Evolutionary conservation across 2,797 vertebrate species (phyloP).

Genomic region (Antrozous pallidus): DNA sequence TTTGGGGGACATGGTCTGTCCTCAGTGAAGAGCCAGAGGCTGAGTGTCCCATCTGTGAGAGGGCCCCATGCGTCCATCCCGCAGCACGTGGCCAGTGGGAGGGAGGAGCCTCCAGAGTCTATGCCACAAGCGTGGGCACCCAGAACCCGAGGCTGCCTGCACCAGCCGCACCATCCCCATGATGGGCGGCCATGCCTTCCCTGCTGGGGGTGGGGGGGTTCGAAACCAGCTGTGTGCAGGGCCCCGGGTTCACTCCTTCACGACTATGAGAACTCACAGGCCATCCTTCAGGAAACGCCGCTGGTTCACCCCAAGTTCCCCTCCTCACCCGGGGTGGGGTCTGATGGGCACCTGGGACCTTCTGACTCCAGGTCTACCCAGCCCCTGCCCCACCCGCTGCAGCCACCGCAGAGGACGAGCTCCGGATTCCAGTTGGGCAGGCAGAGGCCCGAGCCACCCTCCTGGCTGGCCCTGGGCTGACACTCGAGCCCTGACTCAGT

Average conservation of each 20-base stretch:
- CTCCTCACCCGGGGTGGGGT: not conserved
- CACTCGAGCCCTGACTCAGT: not conserved
- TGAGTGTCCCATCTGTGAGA: not conserved
- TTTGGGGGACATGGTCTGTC: not conserved
- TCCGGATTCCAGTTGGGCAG: not conserved
- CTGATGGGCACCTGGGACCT: not conserved
- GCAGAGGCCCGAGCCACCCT: not conserved
- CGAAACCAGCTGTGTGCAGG: fast-evolving
- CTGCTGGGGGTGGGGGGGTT: not conserved
- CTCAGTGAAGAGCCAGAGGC: not conserved
- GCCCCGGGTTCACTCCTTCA: not conserved
- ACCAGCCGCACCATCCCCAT: fast-evolving
- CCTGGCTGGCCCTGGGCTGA: conserved; percentile 7
- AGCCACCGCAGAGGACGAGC: not conserved
- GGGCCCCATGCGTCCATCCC: fast-evolving
- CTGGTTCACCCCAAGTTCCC: not conserved
- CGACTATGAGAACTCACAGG: fast-evolving
- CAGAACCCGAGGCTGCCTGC: fast-evolving
- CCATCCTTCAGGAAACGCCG: not conserved
- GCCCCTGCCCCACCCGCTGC: not conserved
- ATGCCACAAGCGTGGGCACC: no score
- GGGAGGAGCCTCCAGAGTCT: not conserved
- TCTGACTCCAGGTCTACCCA: not conserved
- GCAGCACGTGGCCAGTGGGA: fast-evolving
- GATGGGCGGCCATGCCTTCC: not conserved